Percentiles rank a stretch among this genome's conserved stretches.
Conservation (phyloP, 2,797 vertebrate species). For the Leptatherina wallacei region DNA sequence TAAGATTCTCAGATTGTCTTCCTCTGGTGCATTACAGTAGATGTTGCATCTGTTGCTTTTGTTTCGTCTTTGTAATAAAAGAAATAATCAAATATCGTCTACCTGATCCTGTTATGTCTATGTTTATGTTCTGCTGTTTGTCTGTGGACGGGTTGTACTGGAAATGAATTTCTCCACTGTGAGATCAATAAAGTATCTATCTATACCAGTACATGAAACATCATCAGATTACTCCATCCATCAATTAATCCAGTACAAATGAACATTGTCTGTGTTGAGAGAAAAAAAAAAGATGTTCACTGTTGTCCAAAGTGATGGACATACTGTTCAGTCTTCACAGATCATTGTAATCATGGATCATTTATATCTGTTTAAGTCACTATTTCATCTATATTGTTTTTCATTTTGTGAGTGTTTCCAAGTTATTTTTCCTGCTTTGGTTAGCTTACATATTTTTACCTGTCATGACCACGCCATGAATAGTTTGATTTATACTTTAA, state of each 20-base stretch:
- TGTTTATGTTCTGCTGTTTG: too few species aligned
- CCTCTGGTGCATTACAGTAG: not conserved
- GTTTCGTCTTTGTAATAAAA: not conserved
- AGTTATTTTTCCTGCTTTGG: not conserved
- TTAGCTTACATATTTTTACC: not conserved
- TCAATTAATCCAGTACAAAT: not conserved
- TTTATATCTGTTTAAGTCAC: not conserved
- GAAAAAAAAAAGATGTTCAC: not conserved
- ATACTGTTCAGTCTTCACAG: not conserved
- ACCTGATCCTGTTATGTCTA: too few species aligned
- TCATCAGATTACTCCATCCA: not conserved
- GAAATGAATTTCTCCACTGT: too few species aligned
- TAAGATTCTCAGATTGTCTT: slow-evolving; percentile 44
- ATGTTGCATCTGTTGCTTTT: not conserved
- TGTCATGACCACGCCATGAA: too few species aligned
- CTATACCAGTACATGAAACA: not conserved
- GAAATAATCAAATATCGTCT: not conserved
- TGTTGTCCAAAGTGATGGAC: not conserved
- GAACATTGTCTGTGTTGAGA: not conserved
- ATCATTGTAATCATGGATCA: not conserved
- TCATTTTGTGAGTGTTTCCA: not conserved
- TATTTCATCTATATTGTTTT: not conserved
- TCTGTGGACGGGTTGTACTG: too few species aligned
- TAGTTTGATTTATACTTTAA: too few species aligned
- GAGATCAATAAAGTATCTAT: too few species aligned